A percentile compares a stretch with the other conserved stretches of the same genome.
Evolutionary conservation across 2,888 invertebrate species (phyloP).

Genomic region (Rotaria sp.): DNA sequence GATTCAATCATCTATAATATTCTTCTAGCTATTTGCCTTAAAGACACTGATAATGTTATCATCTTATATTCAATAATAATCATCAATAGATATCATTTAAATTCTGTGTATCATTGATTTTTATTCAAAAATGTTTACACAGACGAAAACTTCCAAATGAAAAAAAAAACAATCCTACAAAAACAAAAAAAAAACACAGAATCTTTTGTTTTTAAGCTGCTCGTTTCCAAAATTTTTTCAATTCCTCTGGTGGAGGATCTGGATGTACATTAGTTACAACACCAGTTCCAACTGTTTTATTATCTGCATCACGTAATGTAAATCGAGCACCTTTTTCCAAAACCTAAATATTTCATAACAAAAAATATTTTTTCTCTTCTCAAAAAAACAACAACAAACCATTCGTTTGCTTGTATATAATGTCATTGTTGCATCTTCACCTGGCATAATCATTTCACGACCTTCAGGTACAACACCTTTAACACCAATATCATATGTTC

Average conservation of each 20-base stretch:
- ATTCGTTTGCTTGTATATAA: constrained; percentile 48
- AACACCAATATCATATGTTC: constrained; percentile 84
- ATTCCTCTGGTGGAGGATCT: constrained; percentile 35
- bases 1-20: too few relatives aligned
- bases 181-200: not conserved
- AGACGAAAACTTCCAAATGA: not conserved
- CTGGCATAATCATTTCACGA: constrained; percentile 95
- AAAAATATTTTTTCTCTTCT: not conserved
- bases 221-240: constrained; percentile 38
- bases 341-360: constrained; percentile 59
- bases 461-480: constrained; percentile 67
- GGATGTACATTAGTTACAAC: constrained; percentile 71
- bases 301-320: constrained; percentile 72
- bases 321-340: constrained; percentile 84
- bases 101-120: not conserved
- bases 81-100: not conserved
- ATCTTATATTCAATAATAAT: too few relatives aligned
- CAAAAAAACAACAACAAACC: constrained; percentile 43
- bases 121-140: not conserved
- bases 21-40: too few relatives aligned
- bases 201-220: not conserved
- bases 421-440: constrained; percentile 73
- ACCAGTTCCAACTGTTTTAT: constrained; percentile 61
- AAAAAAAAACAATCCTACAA: not conserved
- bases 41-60: too few relatives aligned